Evolutionary conservation across 1,140 invertebrate genomes (phyloP).

Genomic region (Prorops nasuta): DNA sequence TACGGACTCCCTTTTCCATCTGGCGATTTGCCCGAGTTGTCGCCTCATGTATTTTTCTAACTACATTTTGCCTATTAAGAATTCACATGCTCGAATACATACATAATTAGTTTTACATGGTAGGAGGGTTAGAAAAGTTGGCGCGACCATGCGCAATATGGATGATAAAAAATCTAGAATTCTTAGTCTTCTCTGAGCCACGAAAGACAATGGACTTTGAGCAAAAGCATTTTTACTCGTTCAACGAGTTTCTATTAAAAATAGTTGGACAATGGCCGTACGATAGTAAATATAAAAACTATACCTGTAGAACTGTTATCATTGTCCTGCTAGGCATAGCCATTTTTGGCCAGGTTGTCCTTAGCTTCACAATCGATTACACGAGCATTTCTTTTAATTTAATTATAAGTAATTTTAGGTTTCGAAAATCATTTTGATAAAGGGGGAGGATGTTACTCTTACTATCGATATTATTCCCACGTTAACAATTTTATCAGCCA

Average conservation of each 20-base stretch:
- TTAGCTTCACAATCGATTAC: not conserved
- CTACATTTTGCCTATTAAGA: too few species aligned
- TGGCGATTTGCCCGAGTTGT: too few species aligned
- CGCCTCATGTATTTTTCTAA: too few species aligned
- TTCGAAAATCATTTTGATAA: not conserved
- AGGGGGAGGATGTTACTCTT: too few species aligned
- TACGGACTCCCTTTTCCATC: too few species aligned
- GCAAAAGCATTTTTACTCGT: not conserved
- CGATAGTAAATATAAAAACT: not conserved
- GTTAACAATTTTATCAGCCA: not conserved
- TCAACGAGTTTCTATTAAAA: not conserved
- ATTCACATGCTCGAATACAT: too few species aligned
- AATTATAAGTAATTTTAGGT: not conserved
- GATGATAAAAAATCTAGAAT: too few species aligned
- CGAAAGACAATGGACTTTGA: not conserved
- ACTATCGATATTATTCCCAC: not conserved
- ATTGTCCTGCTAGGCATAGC: not conserved
- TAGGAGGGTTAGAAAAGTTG: too few species aligned
- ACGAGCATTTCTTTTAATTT: not conserved
- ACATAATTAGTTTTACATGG: too few species aligned
- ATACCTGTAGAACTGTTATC: not conserved
- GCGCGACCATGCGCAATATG: too few species aligned
- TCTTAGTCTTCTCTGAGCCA: not conserved
- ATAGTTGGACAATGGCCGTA: not conserved
- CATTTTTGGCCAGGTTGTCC: not conserved